phyloP scores from a whole-genome alignment of 2,888 invertebrate species.

The Drosophila phalerata region DNA sequence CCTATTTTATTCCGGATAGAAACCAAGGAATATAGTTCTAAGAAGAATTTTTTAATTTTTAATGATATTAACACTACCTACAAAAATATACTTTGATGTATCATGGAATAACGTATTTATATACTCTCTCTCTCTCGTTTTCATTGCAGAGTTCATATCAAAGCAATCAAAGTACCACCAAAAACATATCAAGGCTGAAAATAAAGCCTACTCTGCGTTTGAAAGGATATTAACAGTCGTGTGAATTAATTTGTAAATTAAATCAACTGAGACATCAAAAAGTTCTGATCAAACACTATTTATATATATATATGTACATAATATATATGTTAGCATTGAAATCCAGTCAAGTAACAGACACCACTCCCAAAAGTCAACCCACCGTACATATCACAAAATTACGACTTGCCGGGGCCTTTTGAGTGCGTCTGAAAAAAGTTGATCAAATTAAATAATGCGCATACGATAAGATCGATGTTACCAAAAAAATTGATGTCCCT shows the following conservation, averaged over 20 bases:
- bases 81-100: neutral
- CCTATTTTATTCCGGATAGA: too few relatives aligned
- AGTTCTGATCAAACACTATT: slow-evolving; percentile 47
- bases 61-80: too few relatives aligned
- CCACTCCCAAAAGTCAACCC: slow-evolving; percentile 14
- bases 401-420: slow-evolving; percentile 58
- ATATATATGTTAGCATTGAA: slow-evolving; percentile 21
- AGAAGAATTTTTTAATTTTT: too few relatives aligned
- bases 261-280: neutral
- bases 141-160: slow-evolving; percentile 71
- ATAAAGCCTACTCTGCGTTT: slow-evolving; percentile 29
- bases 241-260: neutral
- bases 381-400: slow-evolving; percentile 43
- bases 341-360: slow-evolving; percentile 18
- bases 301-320: slow-evolving; percentile 13
- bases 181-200: slow-evolving; percentile 64
- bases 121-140: slow-evolving; percentile 10
- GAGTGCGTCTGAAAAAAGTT: slow-evolving; percentile 72
- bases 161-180: slow-evolving; percentile 42
- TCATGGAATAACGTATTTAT: neutral
- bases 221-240: slow-evolving; percentile 31
- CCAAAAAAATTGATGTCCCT: slow-evolving; percentile 86
- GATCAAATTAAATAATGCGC: slow-evolving; percentile 85
- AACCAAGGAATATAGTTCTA: too few relatives aligned
- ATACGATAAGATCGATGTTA: slow-evolving; percentile 86